These are phyloP conservation scores for Hyla sarda DNA, from an alignment of 2,113 vertebrate species.

Conservation along the genomic window DNA sequence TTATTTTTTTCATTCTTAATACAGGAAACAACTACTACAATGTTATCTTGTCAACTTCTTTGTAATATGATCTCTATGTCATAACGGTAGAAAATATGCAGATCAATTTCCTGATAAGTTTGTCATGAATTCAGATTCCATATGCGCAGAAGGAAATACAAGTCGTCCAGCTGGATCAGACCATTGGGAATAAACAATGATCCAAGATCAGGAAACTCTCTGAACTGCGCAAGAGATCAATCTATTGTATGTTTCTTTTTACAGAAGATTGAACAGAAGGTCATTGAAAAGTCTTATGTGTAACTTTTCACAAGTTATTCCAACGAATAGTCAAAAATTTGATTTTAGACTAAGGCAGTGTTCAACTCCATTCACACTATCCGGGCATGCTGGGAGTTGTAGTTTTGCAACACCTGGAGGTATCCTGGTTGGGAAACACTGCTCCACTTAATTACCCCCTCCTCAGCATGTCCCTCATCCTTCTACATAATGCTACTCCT, in stretches of 20 bases:
- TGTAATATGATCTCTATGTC: background rate
- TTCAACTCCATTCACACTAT: too few species aligned
- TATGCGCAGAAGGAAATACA: background rate
- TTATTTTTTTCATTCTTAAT: background rate
- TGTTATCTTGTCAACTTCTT: background rate
- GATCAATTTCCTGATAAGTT: background rate
- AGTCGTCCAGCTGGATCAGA: background rate
- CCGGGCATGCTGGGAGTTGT: too few species aligned
- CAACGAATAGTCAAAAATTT: too few species aligned
- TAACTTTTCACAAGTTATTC: background rate
- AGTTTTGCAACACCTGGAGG: too few species aligned
- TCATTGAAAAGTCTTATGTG: background rate
- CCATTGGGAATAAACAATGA: background rate
- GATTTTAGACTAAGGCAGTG: too few species aligned
- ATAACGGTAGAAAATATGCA: background rate
- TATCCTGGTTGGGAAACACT: too few species aligned
- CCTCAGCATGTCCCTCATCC: too few species aligned
- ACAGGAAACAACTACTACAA: background rate
- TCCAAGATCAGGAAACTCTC: background rate
- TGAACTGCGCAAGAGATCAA: background rate
- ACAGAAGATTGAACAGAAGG: background rate
- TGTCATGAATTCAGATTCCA: background rate
- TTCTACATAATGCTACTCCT: too few species aligned
- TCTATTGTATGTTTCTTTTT: background rate
- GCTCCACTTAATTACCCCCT: too few species aligned